phyloP scores from a whole-genome alignment of 1,140 invertebrate species.

The Neodiprion virginianus region DNA sequence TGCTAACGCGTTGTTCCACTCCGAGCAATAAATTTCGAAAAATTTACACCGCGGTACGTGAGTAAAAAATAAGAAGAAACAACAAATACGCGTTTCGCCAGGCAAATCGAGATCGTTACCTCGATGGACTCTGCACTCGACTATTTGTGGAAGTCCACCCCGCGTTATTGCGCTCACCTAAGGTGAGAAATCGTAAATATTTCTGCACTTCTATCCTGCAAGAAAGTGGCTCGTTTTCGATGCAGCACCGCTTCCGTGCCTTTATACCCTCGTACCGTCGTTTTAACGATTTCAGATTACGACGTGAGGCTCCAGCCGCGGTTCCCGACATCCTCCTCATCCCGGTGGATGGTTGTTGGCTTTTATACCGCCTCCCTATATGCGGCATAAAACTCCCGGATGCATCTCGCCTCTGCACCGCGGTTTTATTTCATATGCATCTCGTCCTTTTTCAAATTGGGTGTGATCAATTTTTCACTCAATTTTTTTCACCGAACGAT shows the following conservation, averaged over 20 bases:
- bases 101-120: not conserved
- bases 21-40: not conserved
- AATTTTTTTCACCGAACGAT: no score
- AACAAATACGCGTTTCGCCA: not conserved
- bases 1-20: not conserved
- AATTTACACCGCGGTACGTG: not conserved
- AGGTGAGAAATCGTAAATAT: no score
- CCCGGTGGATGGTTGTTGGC: not conserved
- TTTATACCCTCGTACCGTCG: not conserved
- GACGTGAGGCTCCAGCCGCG: not conserved
- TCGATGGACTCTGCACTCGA: no score
- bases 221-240: not conserved
- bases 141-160: no score
- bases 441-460: no score
- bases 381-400: not conserved
- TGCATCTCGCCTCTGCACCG: not conserved
- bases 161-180: no score
- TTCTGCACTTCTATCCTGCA: not conserved
- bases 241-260: not conserved
- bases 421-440: no score
- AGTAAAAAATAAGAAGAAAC: no score
- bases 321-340: not conserved
- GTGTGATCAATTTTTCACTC: no score
- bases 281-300: slow-evolving; percentile 5
- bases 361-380: not conserved